A percentile compares a stretch with the other conserved stretches of the same genome.
These are phyloP conservation scores for Thymelicus lineola DNA, from an alignment of 2,888 invertebrate species.

Conservation along the genomic window DNA sequence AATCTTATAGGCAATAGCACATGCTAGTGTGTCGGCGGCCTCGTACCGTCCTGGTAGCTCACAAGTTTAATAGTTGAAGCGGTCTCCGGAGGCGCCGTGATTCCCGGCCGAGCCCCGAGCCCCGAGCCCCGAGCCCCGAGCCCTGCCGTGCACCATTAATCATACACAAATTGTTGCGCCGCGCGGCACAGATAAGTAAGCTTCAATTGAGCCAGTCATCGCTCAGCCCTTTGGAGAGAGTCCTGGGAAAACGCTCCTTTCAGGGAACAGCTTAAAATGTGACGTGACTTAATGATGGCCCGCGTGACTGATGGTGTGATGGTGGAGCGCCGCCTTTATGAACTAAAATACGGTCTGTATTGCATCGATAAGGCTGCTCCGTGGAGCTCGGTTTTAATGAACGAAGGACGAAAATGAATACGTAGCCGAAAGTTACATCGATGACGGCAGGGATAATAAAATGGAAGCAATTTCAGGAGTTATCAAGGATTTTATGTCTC, in stretches of 20 bases:
- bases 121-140: too few species aligned
- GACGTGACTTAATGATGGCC: constrained; percentile 46
- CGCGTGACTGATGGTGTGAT: constrained; percentile 44
- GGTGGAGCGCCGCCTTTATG: constrained; percentile 19
- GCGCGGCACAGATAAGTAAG: constrained; percentile 58
- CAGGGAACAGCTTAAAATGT: constrained; percentile 45
- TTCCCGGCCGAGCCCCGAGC: constrained; percentile 49
- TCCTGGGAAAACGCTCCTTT: constrained; percentile 55
- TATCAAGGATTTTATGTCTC: constrained; percentile 48
- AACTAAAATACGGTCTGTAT: background rate
- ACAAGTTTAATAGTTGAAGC: constrained; percentile 59
- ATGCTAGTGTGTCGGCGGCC: too few species aligned
- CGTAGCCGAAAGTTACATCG: background rate
- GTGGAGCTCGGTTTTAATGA: too few species aligned
- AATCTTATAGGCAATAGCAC: too few species aligned
- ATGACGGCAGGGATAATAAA: background rate
- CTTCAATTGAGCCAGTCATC: constrained; percentile 74
- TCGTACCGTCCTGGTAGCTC: constrained; percentile 18
- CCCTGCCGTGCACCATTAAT: constrained; percentile 56
- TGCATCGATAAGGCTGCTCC: background rate
- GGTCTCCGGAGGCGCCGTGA: constrained; percentile 61
- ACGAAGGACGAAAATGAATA: background rate
- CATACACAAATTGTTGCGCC: constrained; percentile 67
- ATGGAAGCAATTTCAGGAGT: background rate
- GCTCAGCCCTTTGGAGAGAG: constrained; percentile 54